phyloP scores from a whole-genome alignment of 2,888 invertebrate species.

The Polydrusus cervinus region DNA sequence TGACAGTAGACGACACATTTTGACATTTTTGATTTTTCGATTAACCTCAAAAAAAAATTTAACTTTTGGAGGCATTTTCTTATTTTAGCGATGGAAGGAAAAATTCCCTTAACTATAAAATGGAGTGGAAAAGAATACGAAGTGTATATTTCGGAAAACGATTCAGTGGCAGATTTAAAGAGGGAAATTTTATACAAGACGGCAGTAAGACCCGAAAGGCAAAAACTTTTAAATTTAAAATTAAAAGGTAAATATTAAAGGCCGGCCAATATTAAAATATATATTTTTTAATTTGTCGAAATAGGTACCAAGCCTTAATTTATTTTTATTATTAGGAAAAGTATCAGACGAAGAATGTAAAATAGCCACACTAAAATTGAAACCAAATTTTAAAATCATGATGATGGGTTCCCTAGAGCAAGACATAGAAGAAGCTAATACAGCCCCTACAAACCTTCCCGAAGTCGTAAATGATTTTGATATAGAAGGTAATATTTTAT shows the following conservation, averaged over 20 bases:
- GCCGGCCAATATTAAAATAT: too few species aligned
- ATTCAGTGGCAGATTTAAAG: constrained; percentile 89
- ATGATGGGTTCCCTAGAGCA: constrained; percentile 97
- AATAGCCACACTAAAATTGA: constrained; percentile 85
- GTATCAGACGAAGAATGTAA: constrained; percentile 86
- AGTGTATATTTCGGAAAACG: constrained; percentile 84
- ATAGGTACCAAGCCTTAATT: background rate
- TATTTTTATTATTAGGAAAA: constrained; percentile 79
- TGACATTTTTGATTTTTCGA: background rate
- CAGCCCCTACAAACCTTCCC: constrained; percentile 86
- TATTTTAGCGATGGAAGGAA: constrained; percentile 50
- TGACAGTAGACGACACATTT: background rate
- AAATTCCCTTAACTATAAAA: constrained; percentile 80
- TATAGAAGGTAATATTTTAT: constrained; percentile 70
- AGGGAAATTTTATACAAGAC: constrained; percentile 90
- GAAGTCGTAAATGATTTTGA: constrained; percentile 95
- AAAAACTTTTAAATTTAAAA: constrained; percentile 94
- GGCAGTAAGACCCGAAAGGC: constrained; percentile 92
- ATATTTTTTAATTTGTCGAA: background rate
- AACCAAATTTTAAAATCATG: constrained; percentile 93
- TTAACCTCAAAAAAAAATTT: constrained; percentile 22
- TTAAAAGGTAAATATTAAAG: constrained; percentile 84
- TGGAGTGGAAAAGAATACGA: constrained; percentile 95
- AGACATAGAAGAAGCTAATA: constrained; percentile 88
- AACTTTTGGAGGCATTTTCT: background rate